Evolutionary conservation across 2,888 invertebrate species (phyloP).

Genomic region (Diarsia rubi): DNA sequence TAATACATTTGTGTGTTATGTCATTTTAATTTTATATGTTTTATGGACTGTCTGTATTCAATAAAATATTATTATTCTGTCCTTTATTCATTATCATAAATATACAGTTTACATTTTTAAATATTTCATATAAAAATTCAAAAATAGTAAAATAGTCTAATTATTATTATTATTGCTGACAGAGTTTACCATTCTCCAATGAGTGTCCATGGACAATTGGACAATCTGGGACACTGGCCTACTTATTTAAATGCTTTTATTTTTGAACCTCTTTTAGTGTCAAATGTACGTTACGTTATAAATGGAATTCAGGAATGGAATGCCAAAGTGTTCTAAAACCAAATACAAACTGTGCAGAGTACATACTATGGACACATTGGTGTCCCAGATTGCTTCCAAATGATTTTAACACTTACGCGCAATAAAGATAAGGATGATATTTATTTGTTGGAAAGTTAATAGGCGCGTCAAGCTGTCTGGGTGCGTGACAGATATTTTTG

Average conservation of each 20-base stretch:
- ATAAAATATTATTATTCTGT: no score
- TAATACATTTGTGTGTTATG: no score
- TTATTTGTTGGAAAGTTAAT: constrained; percentile 50
- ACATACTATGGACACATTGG: constrained; percentile 41
- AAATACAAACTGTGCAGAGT: constrained; percentile 47
- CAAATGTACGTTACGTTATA: background rate
- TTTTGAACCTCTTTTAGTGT: background rate
- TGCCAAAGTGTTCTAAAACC: constrained; percentile 52
- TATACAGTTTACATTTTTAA: no score
- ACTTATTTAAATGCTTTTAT: background rate
- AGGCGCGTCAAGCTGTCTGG: constrained; percentile 78
- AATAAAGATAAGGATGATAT: constrained; percentile 56
- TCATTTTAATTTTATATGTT: no score
- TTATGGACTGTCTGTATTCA: no score
- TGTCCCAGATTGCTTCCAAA: constrained; percentile 58
- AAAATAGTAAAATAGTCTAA: no score
- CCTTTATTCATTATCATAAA: no score
- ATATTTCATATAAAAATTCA: no score
- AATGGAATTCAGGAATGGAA: constrained; percentile 51
- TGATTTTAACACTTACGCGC: constrained; percentile 55
- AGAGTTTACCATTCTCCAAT: no score
- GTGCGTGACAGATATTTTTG: constrained; percentile 56
- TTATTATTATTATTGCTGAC: no score
- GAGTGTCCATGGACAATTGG: no score
- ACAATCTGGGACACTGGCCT: no score